Evolutionary conservation across 1,140 invertebrate genomes (phyloP), one percentile per base, ranked within the genome.

Genomic region (Drosophila tani): DNA sequence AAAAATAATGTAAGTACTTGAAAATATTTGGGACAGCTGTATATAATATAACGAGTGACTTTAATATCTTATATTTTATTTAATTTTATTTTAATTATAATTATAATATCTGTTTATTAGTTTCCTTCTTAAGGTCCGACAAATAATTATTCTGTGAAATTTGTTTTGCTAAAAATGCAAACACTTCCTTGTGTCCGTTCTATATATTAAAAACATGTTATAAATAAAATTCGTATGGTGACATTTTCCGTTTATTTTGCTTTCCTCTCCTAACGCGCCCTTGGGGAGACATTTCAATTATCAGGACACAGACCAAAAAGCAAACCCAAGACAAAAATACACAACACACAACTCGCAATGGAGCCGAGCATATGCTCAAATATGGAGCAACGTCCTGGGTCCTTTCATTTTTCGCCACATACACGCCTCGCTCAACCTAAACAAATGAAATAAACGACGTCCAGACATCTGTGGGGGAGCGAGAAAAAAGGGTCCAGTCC

Each of bases 201-300:
- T 32, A 21, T 55, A 24, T 21, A 55, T 68, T 51, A 40, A 2
- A 46, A 55, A 40, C 32, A 11, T 29, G 47, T 38, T 68, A 46
- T 47, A 70, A 70, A 70, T 56, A 68, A 35, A 50, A 27, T 17
- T 45, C 21, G 21, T 17, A 17, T 5, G 17, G 17, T 29, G 40
- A 21, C 24, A 68, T 47, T 50, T 62, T 41, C 17, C 21, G 38
- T 57, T 56, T 56, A 21, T 40, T 57, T 65, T 32, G 47, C 21
- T n/a, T 45, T 43, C 21, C n/a, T 2, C 46, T 35, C 17, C 35
- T 68, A 82, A 87, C 65, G 65, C 60, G 71, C 55, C 83, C 71
- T 66, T 62, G 55, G 84, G 84, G 84, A 81, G 67, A 65, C 81
- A 88, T 88, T 88, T 88, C 84, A 88, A 88, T 88, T 88, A 87